Evolutionary conservation across 1,140 invertebrate genomes (phyloP), one percentile per base, ranked within the genome.

Genomic region (Dreissena rostriformis): DNA sequence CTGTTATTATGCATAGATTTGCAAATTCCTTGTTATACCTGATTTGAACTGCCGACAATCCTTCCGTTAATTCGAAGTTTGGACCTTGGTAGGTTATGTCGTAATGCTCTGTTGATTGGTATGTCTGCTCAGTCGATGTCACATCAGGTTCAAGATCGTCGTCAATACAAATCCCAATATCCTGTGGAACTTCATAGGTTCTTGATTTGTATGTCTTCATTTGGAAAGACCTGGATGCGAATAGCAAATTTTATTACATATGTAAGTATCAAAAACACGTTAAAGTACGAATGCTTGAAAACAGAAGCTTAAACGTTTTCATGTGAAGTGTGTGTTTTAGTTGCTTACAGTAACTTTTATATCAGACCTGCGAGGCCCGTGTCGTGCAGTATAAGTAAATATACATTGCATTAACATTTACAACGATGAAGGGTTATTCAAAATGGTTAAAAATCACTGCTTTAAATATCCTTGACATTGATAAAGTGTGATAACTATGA

Each of bases 161-260:
- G 65, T 22, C 65, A 22, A 28, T 14, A 67, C 65, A 67, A 24
- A 14, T 67, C 11, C 11, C 19, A 14, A 67, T 67, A 12, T 67
- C 65, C 14, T 57, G 53, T 57, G 52, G 73, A 11, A 75, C 53
- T 5, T 39, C 26, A 29, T 75, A 75, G 28, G 73, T 15, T 24
- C 73, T 15, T 14, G 73, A 57, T 22, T 75, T 75, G 49, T 26
- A 49, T 14, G 73, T 75, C 24, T 75, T 75, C 73, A 75, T 75
- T 61, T 57, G 73, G 29, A 75, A 75, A 5, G 73, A 57, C 22
- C 73, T 75, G 26, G 22, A 75, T 26, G 11, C 24, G n/a, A n/a
- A n/a, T n/a, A n/a, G n/a, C n/a, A n/a, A n/a, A n/a, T n/a, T n/a
- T n/a, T n/a, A n/a, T n/a, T n/a, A n/a, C n/a, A n/a, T n/a, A n/a